A percentile compares a stretch with the other conserved stretches of the same genome.
phyloP scores from a whole-genome alignment of 2,113 vertebrate genomes.

The Phoxinus phoxinus region DNA sequence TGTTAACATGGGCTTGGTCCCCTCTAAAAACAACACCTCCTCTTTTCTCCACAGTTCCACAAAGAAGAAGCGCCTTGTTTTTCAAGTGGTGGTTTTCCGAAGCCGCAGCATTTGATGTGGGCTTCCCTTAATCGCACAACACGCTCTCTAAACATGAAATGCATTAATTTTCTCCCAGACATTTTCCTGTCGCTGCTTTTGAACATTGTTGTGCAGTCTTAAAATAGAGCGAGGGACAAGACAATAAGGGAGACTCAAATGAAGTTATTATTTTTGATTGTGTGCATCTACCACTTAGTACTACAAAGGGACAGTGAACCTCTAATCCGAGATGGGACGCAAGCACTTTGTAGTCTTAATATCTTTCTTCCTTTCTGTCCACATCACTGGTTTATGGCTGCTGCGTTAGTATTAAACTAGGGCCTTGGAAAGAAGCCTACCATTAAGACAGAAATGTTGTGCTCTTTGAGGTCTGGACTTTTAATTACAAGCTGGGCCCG shows the following conservation, averaged over 20 bases:
- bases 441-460: conserved; percentile 73
- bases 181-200: conserved; percentile 63
- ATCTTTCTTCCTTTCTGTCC: conserved; percentile 74
- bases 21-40: conserved; percentile 66
- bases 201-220: conserved; percentile 69
- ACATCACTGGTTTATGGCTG: conserved; percentile 70
- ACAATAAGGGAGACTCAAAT: conserved; percentile 70
- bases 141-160: conserved; percentile 76
- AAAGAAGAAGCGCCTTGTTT: conserved; percentile 75
- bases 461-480: conserved; percentile 72
- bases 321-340: conserved; percentile 72
- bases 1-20: conserved; percentile 65
- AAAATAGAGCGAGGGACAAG: conserved; percentile 65
- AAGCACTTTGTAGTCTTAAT: conserved; percentile 75
- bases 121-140: conserved; percentile 77
- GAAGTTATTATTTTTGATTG: conserved; percentile 71
- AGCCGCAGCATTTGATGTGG: conserved; percentile 77
- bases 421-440: conserved; percentile 72
- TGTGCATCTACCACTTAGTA: conserved; percentile 72
- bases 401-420: conserved; percentile 73
- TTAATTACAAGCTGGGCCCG: conserved; percentile 74
- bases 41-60: conserved; percentile 59
- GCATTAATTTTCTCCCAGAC: conserved; percentile 71
- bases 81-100: conserved; percentile 74
- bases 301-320: conserved; percentile 72